Evolutionary conservation across 2,797 vertebrate genomes (phyloP).

Genomic region (Lepilemur septentrionalis): DNA sequence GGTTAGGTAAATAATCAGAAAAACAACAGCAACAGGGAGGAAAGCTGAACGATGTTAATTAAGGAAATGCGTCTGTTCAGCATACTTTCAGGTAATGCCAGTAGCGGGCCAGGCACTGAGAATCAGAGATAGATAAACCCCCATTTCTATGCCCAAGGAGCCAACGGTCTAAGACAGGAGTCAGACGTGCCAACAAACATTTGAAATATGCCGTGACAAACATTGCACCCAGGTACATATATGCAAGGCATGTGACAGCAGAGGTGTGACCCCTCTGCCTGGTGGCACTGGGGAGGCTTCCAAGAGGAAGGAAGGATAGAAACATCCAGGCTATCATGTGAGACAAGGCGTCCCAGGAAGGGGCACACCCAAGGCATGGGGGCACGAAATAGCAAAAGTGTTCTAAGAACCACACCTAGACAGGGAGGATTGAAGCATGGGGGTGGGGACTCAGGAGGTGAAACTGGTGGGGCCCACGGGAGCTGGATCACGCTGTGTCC

Average conservation of each 20-base stretch:
- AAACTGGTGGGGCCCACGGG: rapidly evolving
- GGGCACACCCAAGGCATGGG: rapidly evolving
- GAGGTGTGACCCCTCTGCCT: background rate
- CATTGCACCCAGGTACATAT: rapidly evolving
- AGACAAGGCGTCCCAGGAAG: background rate
- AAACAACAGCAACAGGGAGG: background rate
- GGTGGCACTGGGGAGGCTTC: background rate
- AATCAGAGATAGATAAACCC: background rate
- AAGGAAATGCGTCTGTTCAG: background rate
- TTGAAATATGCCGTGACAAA: background rate
- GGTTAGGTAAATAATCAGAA: background rate
- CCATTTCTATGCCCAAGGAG: background rate
- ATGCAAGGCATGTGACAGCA: too few relatives aligned
- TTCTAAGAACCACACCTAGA: background rate
- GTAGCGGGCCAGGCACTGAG: rapidly evolving
- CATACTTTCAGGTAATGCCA: background rate
- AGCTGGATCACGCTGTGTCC: background rate
- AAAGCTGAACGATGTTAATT: background rate
- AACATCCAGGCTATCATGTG: rapidly evolving
- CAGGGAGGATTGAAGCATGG: background rate
- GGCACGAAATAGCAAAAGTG: rapidly evolving
- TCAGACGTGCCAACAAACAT: rapidly evolving
- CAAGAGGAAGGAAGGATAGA: background rate
- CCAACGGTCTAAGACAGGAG: background rate
- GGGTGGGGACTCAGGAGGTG: background rate